A percentile compares a stretch with the other conserved stretches of the same genome.
phyloP scores from a whole-genome alignment of 2,113 vertebrate species.

The Colossoma macropomum region DNA sequence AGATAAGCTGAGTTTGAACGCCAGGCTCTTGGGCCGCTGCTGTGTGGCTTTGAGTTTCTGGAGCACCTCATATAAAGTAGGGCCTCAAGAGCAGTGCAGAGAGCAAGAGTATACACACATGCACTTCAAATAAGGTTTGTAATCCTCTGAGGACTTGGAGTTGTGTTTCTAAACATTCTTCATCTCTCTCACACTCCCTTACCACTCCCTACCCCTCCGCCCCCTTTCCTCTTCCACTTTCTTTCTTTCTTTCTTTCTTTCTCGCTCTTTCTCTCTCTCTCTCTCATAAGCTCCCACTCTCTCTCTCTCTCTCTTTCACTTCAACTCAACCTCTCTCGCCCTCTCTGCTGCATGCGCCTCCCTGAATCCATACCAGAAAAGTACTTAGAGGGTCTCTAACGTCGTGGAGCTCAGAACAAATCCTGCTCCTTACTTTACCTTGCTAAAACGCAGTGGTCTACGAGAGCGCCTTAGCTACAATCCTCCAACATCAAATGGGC shows the following conservation, averaged over 20 bases:
- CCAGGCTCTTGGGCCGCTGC: not conserved
- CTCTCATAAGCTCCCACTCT: no score
- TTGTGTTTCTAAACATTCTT: constrained; percentile 65
- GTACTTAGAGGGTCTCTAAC: constrained; percentile 48
- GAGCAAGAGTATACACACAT: not conserved
- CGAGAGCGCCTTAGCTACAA: constrained; percentile 54
- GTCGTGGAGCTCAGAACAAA: constrained; percentile 49
- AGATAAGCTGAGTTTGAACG: constrained; percentile 44
- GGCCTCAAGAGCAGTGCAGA: constrained; percentile 28
- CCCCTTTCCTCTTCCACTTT: constrained; percentile 43
- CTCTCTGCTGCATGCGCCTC: not conserved
- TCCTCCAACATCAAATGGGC: constrained; percentile 65
- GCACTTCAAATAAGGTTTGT: constrained; percentile 62
- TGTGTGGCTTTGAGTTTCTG: constrained; percentile 12
- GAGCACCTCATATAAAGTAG: constrained; percentile 41
- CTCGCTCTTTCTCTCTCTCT: not conserved
- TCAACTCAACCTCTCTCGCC: constrained; percentile 42
- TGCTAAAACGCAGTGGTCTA: not conserved
- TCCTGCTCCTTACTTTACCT: constrained; percentile 34
- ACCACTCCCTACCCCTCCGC: not conserved
- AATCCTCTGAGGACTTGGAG: constrained; percentile 65
- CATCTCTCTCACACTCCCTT: constrained; percentile 57
- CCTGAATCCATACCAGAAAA: constrained; percentile 43
- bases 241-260: constrained; percentile 55
- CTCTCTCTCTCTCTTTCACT: constrained; percentile 53